Percentiles rank a stretch among this genome's conserved stretches.
phyloP scores from a whole-genome alignment of 2,888 invertebrate species.

The Lepidochrysops patricia region DNA sequence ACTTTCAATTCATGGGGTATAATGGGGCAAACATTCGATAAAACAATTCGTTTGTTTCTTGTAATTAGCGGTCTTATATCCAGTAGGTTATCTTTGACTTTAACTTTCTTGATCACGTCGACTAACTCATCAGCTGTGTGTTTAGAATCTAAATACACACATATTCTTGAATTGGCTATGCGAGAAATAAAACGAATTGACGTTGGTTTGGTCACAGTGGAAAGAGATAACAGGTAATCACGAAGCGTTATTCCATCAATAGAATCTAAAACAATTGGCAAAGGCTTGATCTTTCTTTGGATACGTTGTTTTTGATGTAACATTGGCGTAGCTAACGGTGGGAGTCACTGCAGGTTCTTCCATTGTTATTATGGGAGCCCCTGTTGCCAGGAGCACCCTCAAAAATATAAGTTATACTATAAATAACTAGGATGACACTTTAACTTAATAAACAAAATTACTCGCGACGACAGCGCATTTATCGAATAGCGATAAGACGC shows the following conservation, averaged over 20 bases:
- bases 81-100: slow-evolving; percentile 12
- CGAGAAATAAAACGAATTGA: slow-evolving; percentile 18
- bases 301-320: background rate
- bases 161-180: slow-evolving; percentile 18
- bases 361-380: background rate
- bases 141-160: slow-evolving; percentile 18
- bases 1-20: slow-evolving; percentile 9
- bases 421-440: too few relatives aligned
- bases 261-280: slow-evolving; percentile 18
- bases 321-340: background rate
- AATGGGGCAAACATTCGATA: too few relatives aligned
- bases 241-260: slow-evolving; percentile 18
- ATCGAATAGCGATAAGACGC: background rate
- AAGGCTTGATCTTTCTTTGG: slow-evolving; percentile 23
- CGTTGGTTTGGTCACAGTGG: slow-evolving; percentile 13
- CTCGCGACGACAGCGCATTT: background rate
- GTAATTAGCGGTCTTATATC: slow-evolving; percentile 21
- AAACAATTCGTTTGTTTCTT: slow-evolving; percentile 21
- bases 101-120: slow-evolving; percentile 12
- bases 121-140: slow-evolving; percentile 16
- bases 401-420: background rate
- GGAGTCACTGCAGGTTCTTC: background rate
- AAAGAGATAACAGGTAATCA: slow-evolving; percentile 17
- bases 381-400: background rate
- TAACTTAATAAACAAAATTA: background rate